Evolutionary conservation across 2,113 vertebrate genomes (phyloP), one percentile per base, ranked within the genome.

Genomic region (Arothron firmamentum): DNA sequence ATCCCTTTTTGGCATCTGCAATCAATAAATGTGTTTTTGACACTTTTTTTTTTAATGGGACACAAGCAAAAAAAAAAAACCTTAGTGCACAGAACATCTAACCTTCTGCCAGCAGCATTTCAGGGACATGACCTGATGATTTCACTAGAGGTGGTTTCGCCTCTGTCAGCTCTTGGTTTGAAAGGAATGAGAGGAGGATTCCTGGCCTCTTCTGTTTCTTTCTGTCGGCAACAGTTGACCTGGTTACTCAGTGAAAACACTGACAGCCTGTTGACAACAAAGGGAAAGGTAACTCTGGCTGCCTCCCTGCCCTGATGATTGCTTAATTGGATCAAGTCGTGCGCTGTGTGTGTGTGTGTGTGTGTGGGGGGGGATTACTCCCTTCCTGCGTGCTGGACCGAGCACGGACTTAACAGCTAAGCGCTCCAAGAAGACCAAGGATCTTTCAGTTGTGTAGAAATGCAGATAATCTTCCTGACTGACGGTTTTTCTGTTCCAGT

Each of bases 401-500:
- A 49, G 12, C 2, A 16, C 10, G 19, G 48, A 9, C n/a, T 42
- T 38, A 38, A 38, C 34, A 38, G 34, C 11, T 38, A 69, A 66
- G 67, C 72, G 54, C 45, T 18, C 13, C 16, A 46, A 55, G 31
- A 52, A 19, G 41, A 65, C 34, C 9, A 38, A 38, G 28, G 60
- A 34, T 65, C 57, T 51, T 20, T 31, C 21, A 25, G n/a, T 17
- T 49, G n/a, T 49, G 47, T 49, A 49, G 20, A 49, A 45, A 47
- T 2, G 15, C 45, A 16, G 45, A 47, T n/a, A 4, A 16, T 47
- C 45, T 7, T 11, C 10, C n/a, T 49, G 18, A 49, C 47, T 49
- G 17, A 3, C 4, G 18, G 47, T 41, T 63, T 56, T 58, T 51
- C 23, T 63, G 52, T 83, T 41, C 13, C 84, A 99, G 96, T 99